Evolutionary conservation across 2,888 invertebrate genomes (phyloP), one percentile per base, ranked within the genome.

Genomic region (Actias luna): DNA sequence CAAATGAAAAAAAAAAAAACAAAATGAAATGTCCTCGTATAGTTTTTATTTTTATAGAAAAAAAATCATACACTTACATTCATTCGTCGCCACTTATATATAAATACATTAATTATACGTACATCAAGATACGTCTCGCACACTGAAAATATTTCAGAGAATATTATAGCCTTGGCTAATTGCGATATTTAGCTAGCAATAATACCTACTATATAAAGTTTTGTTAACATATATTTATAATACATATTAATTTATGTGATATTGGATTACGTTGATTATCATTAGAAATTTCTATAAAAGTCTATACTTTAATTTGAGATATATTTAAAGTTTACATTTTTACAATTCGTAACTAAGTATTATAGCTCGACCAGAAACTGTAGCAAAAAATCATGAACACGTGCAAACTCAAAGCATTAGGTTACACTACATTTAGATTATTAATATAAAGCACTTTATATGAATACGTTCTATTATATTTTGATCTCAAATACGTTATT

Each of bases 31-130:
- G 85, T 89, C 84, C 79, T 92, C 91, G 85, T 89, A 90, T 89
- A 91, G 75, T 88, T 92, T 59, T 89, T 91, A 89, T 89, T 87
- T 91, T 88, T 87, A 90, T 92, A 92, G 87, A 92, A 92, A 91
- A 92, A 91, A 25, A 50, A 50, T 50, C 46, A 50, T 50, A 25
- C 14, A 10, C 46, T 7, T 46, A 46, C 46, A 50, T 85, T 83
- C 90, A 89, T 90, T 74, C 91, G 63, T 88, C 90, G 74, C 80
- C 87, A 78, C 78, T 72, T 89, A 85, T 87, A 88, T 87, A 89
- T 92, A 92, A 91, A 91, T 91, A 92, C 88, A 88, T 83, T 79
- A 82, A 80, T 81, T 83, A 78, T 82, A 81, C 81, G 80, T 82
- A 76, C 18, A 42, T 42, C n/a, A 18, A 18, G 42, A 42, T 42